These are phyloP conservation scores for Oostethus manadensis DNA, from an alignment of 2,113 vertebrate genomes.

Conservation along the genomic window DNA sequence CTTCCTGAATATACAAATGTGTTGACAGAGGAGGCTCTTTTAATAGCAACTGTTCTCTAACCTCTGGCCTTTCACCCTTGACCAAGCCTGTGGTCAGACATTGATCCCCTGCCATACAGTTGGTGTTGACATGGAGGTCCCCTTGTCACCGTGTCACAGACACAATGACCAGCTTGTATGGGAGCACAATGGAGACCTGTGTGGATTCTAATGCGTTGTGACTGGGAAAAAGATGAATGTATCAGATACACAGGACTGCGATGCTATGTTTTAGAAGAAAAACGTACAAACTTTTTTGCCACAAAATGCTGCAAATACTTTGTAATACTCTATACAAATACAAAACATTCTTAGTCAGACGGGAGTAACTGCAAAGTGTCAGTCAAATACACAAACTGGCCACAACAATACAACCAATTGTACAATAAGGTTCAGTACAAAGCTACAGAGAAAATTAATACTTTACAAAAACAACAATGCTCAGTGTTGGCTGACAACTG, in stretches of 20 bases:
- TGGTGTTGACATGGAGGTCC: slow-evolving; percentile 51
- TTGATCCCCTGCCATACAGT: slow-evolving; percentile 40
- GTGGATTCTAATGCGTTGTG: slow-evolving; percentile 19
- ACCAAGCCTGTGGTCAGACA: slow-evolving; percentile 47
- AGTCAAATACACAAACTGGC: too few species aligned
- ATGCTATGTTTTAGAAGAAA: background rate
- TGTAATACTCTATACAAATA: background rate
- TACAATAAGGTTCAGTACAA: too few species aligned
- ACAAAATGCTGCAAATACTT: too few species aligned
- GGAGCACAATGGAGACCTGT: slow-evolving; percentile 40
- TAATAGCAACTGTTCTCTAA: slow-evolving; percentile 51
- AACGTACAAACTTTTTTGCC: background rate
- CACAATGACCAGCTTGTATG: slow-evolving; percentile 52
- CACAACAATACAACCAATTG: too few species aligned
- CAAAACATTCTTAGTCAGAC: background rate
- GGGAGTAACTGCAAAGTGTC: too few species aligned
- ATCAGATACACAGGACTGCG: slow-evolving; percentile 9
- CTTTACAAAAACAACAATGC: too few species aligned
- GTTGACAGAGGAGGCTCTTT: slow-evolving; percentile 61
- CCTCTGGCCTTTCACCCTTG: slow-evolving; percentile 53
- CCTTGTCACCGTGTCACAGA: slow-evolving; percentile 41
- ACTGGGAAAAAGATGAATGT: slow-evolving; percentile 41
- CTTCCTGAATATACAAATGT: slow-evolving; percentile 57
- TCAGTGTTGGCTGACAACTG: too few species aligned
- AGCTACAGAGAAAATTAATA: too few species aligned